Base-by-base conservation (phyloP, 2,888 invertebrate genomes). In the Drosophila demipolita region DNA sequence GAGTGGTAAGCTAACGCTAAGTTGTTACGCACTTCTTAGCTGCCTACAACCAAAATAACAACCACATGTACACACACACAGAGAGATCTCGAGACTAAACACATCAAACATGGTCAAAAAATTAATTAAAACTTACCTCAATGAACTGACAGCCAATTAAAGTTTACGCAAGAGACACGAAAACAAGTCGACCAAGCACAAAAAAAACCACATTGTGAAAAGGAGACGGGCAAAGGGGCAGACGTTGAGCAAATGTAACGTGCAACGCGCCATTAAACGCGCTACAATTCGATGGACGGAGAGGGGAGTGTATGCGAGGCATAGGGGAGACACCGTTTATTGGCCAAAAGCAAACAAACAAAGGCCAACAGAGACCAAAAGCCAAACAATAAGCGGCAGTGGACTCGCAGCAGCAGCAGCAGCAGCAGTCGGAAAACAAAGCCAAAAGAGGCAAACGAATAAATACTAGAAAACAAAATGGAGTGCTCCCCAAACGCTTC, bases 41-140 rank as follows among this genome's bases (percentile, higher is more conserved):
- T 38, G 63, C n/a, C 67, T 40, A n/a, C 20, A 20, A 53, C 32
- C 32, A 38, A 38, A 42, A 57, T 17, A 42, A 32, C 17, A 57
- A 42, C 32, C 12, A 42, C 20, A 20, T 20, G 3, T 20, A 23
- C 12, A 3, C 17, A 38, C 38, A 55, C 40, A 50, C 26, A 42
- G 32, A 60, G n/a, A 36, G 23, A 53, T 36, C 26, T 36, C 36
- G 55, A 38, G 55, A 55, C 38, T 38, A 29, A 26, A 55, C 29
- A 64, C 55, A 60, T 61, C 42, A 45, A 69, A 60, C 52, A 64
- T 68, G 70, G 72, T 60, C 70, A 64, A 73, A 83, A 85, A 86
- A 87, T 86, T 85, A 87, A 87, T 86, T 87, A 84, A 87, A 87
- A 83, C 83, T 87, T 87, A 83, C 87, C 87, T 85, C 80, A 77